Percentiles rank a stretch among this genome's conserved stretches.
Conservation (phyloP, 2,888 invertebrate genomes). For the Agrochola lychnidis region DNA sequence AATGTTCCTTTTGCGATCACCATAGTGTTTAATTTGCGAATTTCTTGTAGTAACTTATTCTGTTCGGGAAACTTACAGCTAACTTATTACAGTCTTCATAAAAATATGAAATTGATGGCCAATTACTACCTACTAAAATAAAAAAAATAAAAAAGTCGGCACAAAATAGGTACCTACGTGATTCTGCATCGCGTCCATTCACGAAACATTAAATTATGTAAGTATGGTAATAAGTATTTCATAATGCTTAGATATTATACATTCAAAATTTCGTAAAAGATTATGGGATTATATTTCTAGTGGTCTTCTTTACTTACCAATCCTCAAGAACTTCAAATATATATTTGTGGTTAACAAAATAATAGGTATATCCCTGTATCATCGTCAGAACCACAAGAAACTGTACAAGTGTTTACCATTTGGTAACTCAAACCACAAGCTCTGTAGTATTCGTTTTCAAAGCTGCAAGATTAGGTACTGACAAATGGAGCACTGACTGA, state of each 20-base stretch:
- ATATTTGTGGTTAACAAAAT: not conserved
- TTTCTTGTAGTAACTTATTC: not conserved
- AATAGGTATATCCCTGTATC: not conserved
- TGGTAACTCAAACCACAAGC: constrained; percentile 15
- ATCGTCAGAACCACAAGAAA: constrained; percentile 18
- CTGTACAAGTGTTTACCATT: constrained; percentile 13
- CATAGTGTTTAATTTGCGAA: not conserved
- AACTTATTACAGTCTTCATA: not conserved
- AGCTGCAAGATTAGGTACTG: not conserved
- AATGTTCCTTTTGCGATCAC: too few relatives aligned
- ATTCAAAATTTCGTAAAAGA: not conserved
- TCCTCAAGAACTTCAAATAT: not conserved
- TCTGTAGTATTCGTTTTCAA: not conserved
- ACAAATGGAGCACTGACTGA: not conserved
- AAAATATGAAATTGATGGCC: not conserved
- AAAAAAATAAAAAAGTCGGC: not conserved
- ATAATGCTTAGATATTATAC: not conserved
- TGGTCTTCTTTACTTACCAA: not conserved
- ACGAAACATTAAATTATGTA: not conserved
- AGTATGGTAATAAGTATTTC: not conserved
- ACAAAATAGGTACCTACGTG: too few relatives aligned
- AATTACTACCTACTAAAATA: not conserved
- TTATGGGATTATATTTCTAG: not conserved
- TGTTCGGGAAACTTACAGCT: not conserved
- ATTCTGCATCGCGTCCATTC: not conserved